Evolutionary conservation across 2,888 invertebrate species (phyloP), one percentile per base, ranked within the genome.

Genomic region (Erebia palarica): DNA sequence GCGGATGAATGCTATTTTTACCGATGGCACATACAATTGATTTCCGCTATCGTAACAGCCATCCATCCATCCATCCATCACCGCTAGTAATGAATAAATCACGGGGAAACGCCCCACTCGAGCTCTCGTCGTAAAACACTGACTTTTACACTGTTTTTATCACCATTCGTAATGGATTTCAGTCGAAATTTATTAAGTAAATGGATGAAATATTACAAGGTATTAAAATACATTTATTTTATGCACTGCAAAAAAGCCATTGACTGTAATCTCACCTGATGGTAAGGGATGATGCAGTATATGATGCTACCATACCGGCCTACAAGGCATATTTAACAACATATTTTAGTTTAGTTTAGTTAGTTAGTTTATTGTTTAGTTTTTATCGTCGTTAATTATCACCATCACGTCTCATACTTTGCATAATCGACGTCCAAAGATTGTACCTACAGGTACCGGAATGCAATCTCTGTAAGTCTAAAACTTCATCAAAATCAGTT

Each of bases 131-230:
- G 14, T 53, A 65, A 65, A 65, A 36, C 14, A 49, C 65, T 51
- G 65, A 65, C 36, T 65, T 65, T 53, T n/a, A 53, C 53, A 49
- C n/a, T 16, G 47, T 47, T 61, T 61, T 65, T 64, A 64, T 64
- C 63, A 65, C 65, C 36, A 36, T 47, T 13, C 13, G 3, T 65
- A 65, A 65, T 65, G 51, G 65, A 65, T 65, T 36, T 53, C 16
- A 65, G 36, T 65, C 3, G 9, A 16, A 49, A 49, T n/a, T n/a
- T 27, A 16, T 16, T 42, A 60, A 44, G 27, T 51, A 21, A 13
- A 21, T 21, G 7, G 14, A 47, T 21, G 21, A 2, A n/a, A 42
- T 59, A 42, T 16, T 49, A 49, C 36, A 49, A 49, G 16, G 16
- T n/a, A 16, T 53, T 53, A 9, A 16, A 36, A 36, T 36, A 0